phyloP scores from a whole-genome alignment of 2,888 invertebrate species.

The Nowickia ferox region DNA sequence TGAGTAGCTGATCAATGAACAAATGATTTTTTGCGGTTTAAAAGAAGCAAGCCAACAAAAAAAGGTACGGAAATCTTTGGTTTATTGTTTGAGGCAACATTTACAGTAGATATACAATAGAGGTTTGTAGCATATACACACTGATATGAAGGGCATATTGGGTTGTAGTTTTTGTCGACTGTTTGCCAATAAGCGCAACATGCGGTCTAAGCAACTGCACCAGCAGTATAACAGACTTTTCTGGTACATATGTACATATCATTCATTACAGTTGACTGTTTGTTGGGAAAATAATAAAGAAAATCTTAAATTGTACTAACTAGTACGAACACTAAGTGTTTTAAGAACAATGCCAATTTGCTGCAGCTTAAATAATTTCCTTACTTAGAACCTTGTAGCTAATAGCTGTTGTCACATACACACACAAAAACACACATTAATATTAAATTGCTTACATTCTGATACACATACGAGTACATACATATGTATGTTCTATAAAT shows the following conservation, averaged over 20 bases:
- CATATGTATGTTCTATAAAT: neutral
- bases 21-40: slow-evolving; percentile 72
- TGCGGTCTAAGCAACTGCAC: slow-evolving; percentile 69
- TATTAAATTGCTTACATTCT: slow-evolving; percentile 21
- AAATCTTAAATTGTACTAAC: slow-evolving; percentile 67
- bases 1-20: slow-evolving; percentile 72
- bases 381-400: slow-evolving; percentile 57
- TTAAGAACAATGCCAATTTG: slow-evolving; percentile 68
- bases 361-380: slow-evolving; percentile 68
- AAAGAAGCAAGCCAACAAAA: slow-evolving; percentile 34
- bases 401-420: slow-evolving; percentile 60
- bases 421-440: neutral
- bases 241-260: slow-evolving; percentile 19
- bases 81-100: slow-evolving; percentile 54
- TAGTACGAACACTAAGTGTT: slow-evolving; percentile 56
- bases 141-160: slow-evolving; percentile 52
- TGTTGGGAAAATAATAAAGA: slow-evolving; percentile 29
- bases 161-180: slow-evolving; percentile 41
- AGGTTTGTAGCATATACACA: slow-evolving; percentile 21
- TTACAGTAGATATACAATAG: slow-evolving; percentile 38
- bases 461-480: neutral
- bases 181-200: slow-evolving; percentile 73
- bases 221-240: slow-evolving; percentile 45
- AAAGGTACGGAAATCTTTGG: slow-evolving; percentile 32
- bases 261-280: neutral